Base-by-base conservation (phyloP, 2,888 invertebrate species). In the Dioctria rufipes region DNA sequence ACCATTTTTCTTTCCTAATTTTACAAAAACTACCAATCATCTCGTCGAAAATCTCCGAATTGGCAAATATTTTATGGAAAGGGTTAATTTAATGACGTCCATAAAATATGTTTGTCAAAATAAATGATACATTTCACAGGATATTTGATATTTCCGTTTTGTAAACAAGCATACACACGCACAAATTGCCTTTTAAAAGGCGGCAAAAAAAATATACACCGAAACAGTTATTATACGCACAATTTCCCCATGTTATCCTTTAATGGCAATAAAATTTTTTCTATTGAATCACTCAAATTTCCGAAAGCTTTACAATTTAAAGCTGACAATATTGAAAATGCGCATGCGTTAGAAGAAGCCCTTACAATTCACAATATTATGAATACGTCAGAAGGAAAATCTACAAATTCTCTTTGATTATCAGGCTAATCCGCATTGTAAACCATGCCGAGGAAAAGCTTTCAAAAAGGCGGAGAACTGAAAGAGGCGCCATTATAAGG, bases 401-500 rank as follows among this genome's bases (percentile, higher is more conserved):
- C 37, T 60, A 37, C 13, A 13, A 66, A 61, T 25, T 25, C 13
- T 42, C 46, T 3, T 66, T n/a, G 4, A n/a, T 3, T 11, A 25
- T 25, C 25, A 25, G 0, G 3, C 42, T 42, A 9, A 37, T n/a
- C 8, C 43, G 39, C 43, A 46, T 77, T 77, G 77, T 40, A 77
- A 66, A 13, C 54, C 58, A 11, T 6, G 4, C 54, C 11, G 63
- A n/a, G n/a, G 25, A 49, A 66, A 78, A 78, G 66, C 66, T 66
- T 25, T 4, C 51, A 54, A 37, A 42, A 78, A 54, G 78, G 58
- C 66, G 66, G 54, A 78, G 42, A 78, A 43, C 43, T 37, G 25
- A 54, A 78, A 66, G 39, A 11, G 66, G 54, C 78, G 66, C 66
- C 78, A 78, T 78, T 66, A 78, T 46, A 39, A 37, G 49, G 9